Evolutionary conservation across 1,140 invertebrate species (phyloP).

Genomic region (Procambarus virginalis): DNA sequence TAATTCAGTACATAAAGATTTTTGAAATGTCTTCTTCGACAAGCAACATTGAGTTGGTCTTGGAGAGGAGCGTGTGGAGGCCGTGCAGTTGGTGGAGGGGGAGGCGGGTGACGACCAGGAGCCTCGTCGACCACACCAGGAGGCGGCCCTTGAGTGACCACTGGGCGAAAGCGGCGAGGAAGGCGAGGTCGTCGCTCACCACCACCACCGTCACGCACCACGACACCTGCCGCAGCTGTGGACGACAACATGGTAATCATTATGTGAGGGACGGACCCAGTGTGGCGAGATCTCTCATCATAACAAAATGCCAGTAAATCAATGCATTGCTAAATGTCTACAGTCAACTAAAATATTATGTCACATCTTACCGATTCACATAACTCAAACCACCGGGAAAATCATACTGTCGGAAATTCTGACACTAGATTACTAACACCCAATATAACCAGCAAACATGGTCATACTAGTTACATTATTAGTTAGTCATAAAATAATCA

Average conservation of each 20-base stretch:
- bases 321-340: too few species aligned
- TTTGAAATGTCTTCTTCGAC: neutral
- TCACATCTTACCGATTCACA: too few species aligned
- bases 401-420: too few species aligned
- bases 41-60: neutral
- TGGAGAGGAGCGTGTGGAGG: neutral
- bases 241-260: neutral
- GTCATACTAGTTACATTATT: too few species aligned
- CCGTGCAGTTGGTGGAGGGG: neutral
- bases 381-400: too few species aligned
- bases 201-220: conserved; percentile 5
- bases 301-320: too few species aligned
- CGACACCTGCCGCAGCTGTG: neutral
- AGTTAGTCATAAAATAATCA: too few species aligned
- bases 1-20: neutral
- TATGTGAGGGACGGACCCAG: neutral
- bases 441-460: too few species aligned
- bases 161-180: conserved; percentile 4
- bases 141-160: neutral
- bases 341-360: too few species aligned
- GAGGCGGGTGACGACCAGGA: conserved; percentile 12
- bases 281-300: too few species aligned
- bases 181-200: conserved; percentile 8
- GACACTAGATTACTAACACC: too few species aligned
- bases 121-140: neutral